Conservation (phyloP, 1,140 invertebrate species). For the Drosophila pallidifrons region DNA sequence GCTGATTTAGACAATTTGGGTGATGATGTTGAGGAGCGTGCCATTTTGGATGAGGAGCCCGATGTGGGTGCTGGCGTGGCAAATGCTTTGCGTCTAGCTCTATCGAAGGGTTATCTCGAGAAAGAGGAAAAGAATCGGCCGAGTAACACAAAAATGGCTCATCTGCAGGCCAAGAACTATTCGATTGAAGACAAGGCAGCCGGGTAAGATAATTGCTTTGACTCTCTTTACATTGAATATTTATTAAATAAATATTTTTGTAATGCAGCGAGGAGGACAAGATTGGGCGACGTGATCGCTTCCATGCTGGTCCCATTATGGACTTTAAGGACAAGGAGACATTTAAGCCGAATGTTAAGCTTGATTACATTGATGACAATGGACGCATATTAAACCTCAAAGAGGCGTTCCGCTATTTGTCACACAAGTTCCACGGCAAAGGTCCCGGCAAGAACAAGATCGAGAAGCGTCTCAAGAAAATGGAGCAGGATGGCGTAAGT, state of each 20-base stretch:
- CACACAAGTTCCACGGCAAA: constrained; percentile 99
- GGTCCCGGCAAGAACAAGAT: constrained; percentile 99
- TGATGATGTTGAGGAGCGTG: constrained; percentile 87
- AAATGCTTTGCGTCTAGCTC: constrained; percentile 95
- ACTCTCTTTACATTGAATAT: not conserved
- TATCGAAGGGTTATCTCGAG: constrained; percentile 98
- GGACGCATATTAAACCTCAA: constrained; percentile 95
- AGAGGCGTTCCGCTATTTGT: constrained; percentile 98
- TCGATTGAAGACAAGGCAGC: constrained; percentile 98
- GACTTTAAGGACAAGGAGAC: constrained; percentile 97
- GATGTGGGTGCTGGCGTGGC: constrained; percentile 96
- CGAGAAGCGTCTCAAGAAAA: constrained; percentile 98
- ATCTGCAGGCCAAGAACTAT: constrained; percentile 95
- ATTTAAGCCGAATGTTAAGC: constrained; percentile 97
- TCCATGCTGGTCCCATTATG: constrained; percentile 93
- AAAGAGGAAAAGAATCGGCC: constrained; percentile 91
- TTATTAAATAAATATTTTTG: not conserved
- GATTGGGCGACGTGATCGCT: constrained; percentile 88
- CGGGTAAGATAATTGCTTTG: constrained; percentile 86
- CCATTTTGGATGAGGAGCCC: constrained; percentile 97
- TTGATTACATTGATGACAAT: constrained; percentile 99
- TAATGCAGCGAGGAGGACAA: constrained; percentile 93
- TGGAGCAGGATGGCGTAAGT: constrained; percentile 95
- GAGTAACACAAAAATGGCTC: constrained; percentile 90
- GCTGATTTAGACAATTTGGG: constrained; percentile 77